Evolutionary conservation across 2,888 invertebrate genomes (phyloP), one percentile per base, ranked within the genome.

Genomic region (Torymus aiolomorphi): DNA sequence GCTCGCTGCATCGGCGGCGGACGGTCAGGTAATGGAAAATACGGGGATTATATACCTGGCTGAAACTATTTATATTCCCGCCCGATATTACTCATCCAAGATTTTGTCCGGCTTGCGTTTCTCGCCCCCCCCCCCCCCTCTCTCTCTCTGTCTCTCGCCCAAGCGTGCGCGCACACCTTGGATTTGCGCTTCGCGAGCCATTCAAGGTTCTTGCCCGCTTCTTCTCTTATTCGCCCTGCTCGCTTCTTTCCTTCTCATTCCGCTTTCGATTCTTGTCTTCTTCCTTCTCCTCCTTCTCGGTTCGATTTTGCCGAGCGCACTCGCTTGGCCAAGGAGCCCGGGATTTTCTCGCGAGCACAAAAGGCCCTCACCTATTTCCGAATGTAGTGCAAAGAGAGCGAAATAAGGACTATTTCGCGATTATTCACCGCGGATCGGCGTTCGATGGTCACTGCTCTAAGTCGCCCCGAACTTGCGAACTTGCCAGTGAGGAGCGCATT

Each of bases 11-110:
- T 24, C 13, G 2, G 24, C n/a, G 24, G 18, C 71, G 69, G 76
- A 52, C 74, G 69, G 67, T 65, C 73, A 80, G 83, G 80, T 83
- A 82, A 85, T 82, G 82, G 81, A 83, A 83, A 67, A 81, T 77
- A 80, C 76, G 71, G 31, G 20, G n/a, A 75, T 71, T 24, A 63
- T 78, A 78, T 76, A 81, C 78, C 81, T 81, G 80, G 81, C 83
- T 79, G 82, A 74, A 52, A 82, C 83, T 75, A 83, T 86, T 86
- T 86, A 86, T 86, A 86, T 83, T 84, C 83, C 81, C 83, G 81
- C 67, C 67, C 75, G 83, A 86, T 86, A 84, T 84, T 86, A 86
- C 83, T 84, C 84, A 84, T 83, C 80, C 83, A 78, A 80, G 80
- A 72, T 83, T 83, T 85, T 80, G 65, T 75, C 59, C 59, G 62